Evolutionary conservation across 2,113 vertebrate genomes (phyloP), one percentile per base, ranked within the genome.

Genomic region (Cheilinus undulatus): DNA sequence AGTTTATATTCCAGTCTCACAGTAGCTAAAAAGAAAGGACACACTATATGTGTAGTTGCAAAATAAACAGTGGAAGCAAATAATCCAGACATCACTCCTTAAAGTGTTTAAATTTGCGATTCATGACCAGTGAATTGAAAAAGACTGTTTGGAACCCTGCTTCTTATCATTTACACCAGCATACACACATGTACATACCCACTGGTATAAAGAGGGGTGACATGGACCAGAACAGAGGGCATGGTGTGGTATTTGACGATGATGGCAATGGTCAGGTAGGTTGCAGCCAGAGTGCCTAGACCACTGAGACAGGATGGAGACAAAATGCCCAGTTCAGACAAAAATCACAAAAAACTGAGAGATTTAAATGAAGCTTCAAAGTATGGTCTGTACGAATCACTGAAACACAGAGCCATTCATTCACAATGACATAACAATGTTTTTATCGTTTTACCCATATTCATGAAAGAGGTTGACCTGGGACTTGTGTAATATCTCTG

Each of bases 241-340:
- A 67, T 83, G 56, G 91, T 87, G 83, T 96, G 88, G 87, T 95
- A 97, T 54, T 95, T 96, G 50, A 96, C 43, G 49, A 95, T 50
- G 49, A 97, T 85, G 43, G 95, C 94, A 10, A 92, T 56, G 19
- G 95, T 95, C 88, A 97, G 90, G 85, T 97, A 97, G 74, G 91
- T 93, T 0, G 95, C 95, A 0, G 96, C 94, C 79, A 97, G 69
- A 0, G 95, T 97, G 3, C 96, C 96, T 27, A 97, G 89, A 58
- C 95, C 93, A 72, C 96, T 96, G 11, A 28, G 53, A 60, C 69
- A 58, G 48, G 40, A 86, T 48, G 74, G 28, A 78, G 53, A 65
- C 36, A 48, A 28, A 62, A 69, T 0, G 0, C 0, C 4, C 3
- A 34, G 8, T 51, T 84, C 48, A 78, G n/a, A 69, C 26, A 59